A percentile compares a stretch with the other conserved stretches of the same genome.
Conservation (phyloP, 2,888 invertebrate genomes). For the Tinea semifulvella region DNA sequence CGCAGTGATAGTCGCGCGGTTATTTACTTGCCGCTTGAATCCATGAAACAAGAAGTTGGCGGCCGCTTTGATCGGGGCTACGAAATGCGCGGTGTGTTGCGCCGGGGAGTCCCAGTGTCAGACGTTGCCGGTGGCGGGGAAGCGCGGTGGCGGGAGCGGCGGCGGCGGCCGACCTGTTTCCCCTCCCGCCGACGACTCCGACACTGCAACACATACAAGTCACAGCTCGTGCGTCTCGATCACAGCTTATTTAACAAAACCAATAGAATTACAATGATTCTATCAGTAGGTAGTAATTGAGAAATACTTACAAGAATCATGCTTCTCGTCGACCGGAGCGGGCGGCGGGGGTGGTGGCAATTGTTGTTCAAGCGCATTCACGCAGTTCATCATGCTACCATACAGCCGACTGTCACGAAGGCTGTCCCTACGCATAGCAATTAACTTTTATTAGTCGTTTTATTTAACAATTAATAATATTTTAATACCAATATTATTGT, state of each 20-base stretch:
- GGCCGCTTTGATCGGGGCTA: constrained; percentile 72
- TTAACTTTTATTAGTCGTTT: no score
- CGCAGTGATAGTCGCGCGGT: constrained; percentile 55
- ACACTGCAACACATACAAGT: constrained; percentile 65
- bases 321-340: constrained; percentile 56
- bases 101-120: constrained; percentile 74
- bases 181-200: constrained; percentile 84
- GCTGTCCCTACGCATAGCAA: constrained; percentile 74
- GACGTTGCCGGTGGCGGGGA: constrained; percentile 78
- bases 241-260: no score
- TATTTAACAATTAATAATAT: no score
- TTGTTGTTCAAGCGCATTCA: constrained; percentile 91
- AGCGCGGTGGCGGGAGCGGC: constrained; percentile 82
- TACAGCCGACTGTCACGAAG: constrained; percentile 91
- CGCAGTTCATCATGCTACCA: constrained; percentile 96
- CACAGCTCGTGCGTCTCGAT: background rate
- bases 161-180: constrained; percentile 78
- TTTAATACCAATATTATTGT: no score
- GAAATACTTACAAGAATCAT: constrained; percentile 54
- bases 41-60: constrained; percentile 74
- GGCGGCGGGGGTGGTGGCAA: constrained; percentile 74
- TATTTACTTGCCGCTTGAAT: constrained; percentile 62
- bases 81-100: constrained; percentile 65
- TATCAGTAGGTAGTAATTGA: no score
- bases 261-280: no score